Evolutionary conservation across 2,113 vertebrate species (phyloP), one percentile per base, ranked within the genome.

Genomic region (Python bivittatus): DNA sequence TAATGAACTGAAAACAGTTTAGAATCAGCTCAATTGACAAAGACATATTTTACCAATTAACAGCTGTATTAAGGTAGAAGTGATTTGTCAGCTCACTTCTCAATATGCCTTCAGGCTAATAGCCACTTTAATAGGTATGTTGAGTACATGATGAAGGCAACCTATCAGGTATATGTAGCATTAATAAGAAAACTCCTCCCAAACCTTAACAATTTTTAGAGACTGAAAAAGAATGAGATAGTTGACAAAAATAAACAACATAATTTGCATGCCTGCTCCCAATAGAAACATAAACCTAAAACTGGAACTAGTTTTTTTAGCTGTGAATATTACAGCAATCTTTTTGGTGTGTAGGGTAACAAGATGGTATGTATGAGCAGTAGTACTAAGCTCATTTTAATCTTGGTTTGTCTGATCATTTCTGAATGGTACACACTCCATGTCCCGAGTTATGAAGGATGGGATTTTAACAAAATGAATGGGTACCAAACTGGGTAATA

Each of bases 1-100:
- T 96, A 97, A 95, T 95, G 93, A 95, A 92, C 0, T 95, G 61
- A 96, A 97, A 95, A 90, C 9, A 91, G 25, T 93, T 93, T 93
- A 96, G 79, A 90, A 93, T 95, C 89, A 95, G 5, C 60, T 58
- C 84, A 92, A 72, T 92, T 95, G 95, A 92, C 44, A 95, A 94
- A 94, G 88, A 89, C 13, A 64, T 94, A 93, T 96, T 96, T 96
- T 86, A 54, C 20, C 33, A 91, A 95, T 89, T 96, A 95, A 92
- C 10, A 96, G 94, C 93, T 85, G 3, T 20, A 91, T 95, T 92
- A 89, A 94, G 10, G 57, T 93, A 95, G 95, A 96, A 97, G 90
- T 72, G 0, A 91, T 95, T 95, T 92, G 61, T 96, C 92, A 92
- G 48, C 42, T 4, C 9, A 84, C 4, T 94, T 96, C 91, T 53